Percentiles rank a stretch among this genome's conserved stretches.
Conservation (phyloP, 2,797 vertebrate species). For the Todus mexicanus region DNA sequence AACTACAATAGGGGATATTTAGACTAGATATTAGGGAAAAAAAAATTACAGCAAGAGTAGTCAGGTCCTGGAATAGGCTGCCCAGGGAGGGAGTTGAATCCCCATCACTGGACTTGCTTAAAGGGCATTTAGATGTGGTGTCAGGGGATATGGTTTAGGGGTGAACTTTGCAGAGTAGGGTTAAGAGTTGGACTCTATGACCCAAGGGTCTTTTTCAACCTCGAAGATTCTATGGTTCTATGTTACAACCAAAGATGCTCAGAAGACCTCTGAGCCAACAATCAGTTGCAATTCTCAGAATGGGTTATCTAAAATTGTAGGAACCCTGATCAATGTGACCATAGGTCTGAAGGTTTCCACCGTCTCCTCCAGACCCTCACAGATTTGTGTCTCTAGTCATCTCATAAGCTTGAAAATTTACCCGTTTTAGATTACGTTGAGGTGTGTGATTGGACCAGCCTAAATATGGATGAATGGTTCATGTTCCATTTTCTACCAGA, state of each 20-base stretch:
- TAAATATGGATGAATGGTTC: background rate
- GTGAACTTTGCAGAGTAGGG: too few species aligned
- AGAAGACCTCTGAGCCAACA: background rate
- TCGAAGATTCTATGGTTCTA: too few species aligned
- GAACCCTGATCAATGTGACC: background rate
- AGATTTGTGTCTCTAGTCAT: background rate
- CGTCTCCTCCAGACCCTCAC: background rate
- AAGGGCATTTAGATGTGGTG: too few species aligned
- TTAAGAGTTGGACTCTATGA: too few species aligned
- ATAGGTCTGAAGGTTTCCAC: background rate
- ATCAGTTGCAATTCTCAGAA: background rate
- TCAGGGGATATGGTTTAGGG: too few species aligned
- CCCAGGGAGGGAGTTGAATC: too few species aligned
- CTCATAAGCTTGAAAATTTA: background rate
- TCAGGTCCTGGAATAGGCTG: too few species aligned
- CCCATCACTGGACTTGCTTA: too few species aligned
- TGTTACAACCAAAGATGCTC: background rate
- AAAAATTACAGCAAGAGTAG: too few species aligned
- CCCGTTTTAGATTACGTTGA: background rate
- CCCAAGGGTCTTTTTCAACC: too few species aligned
- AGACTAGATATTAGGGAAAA: too few species aligned
- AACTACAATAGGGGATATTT: too few species aligned
- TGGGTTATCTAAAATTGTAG: background rate
- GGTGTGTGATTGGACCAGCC: background rate
- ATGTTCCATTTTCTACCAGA: background rate